Percentiles rank a stretch among this genome's conserved stretches.
These are phyloP conservation scores for Paguma larvata DNA, from an alignment of 2,797 vertebrate species.

Conservation along the genomic window DNA sequence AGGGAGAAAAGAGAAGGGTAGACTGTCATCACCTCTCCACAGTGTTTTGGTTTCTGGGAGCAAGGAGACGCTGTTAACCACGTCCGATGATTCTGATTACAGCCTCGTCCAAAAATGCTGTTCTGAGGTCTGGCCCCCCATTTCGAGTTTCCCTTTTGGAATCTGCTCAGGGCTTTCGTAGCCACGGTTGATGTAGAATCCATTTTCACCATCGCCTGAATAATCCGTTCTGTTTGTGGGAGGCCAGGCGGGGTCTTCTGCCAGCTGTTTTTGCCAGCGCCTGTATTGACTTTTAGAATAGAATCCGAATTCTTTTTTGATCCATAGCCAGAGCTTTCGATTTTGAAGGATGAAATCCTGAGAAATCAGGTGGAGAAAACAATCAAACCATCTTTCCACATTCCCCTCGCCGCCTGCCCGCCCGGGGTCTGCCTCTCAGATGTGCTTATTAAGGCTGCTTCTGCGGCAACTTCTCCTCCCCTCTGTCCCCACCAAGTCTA, in stretches of 20 bases:
- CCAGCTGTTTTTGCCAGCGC: slow-evolving; percentile 83
- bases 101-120: slow-evolving; percentile 79
- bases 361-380: slow-evolving; percentile 5
- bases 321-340: slow-evolving; percentile 83
- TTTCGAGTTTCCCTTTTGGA: not conserved
- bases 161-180: slow-evolving; percentile 29
- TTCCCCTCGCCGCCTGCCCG: no score
- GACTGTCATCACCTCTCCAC: not conserved
- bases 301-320: slow-evolving; percentile 81
- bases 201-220: slow-evolving; percentile 62
- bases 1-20: not conserved
- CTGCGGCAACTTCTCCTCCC: not conserved
- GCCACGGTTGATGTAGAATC: slow-evolving; percentile 75
- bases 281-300: slow-evolving; percentile 84
- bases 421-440: not conserved
- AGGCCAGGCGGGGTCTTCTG: slow-evolving; percentile 84
- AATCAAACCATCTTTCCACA: not conserved
- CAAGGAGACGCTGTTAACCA: not conserved
- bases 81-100: not conserved
- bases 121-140: not conserved
- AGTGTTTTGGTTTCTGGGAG: not conserved
- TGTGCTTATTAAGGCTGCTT: not conserved
- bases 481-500: not conserved
- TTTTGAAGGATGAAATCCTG: slow-evolving; percentile 88
- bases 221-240: slow-evolving; percentile 78